Evolutionary conservation across 2,888 invertebrate species (phyloP), one percentile per base, ranked within the genome.

Genomic region (Tolmerus cingulatus): DNA sequence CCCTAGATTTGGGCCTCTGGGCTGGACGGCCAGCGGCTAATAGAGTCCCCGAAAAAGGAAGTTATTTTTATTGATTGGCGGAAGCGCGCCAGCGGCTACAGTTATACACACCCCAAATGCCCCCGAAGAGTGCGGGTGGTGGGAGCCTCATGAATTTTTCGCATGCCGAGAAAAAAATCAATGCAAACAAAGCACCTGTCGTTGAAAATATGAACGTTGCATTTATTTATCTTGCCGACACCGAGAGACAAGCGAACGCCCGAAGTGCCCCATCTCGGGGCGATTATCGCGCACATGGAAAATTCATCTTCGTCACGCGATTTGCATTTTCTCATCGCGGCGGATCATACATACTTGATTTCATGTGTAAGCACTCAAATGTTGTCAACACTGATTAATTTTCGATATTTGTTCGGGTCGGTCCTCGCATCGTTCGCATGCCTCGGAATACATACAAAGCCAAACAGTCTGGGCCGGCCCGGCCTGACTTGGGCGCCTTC

Each of bases 381-480:
- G 87, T 88, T 88, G 88, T 88, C 88, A 88, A 88, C 87, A 87
- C 88, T 88, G 88, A 88, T 88, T 88, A 85, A 85, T 74, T 85
- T 85, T 74, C 85, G 85, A 85, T 85, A 85, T 85, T 74, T 74
- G 85, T 85, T 85, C 43, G 85, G n/a, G 16, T 4, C 43, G 43
- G 37, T 37, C 37, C 37, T 9, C 76, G 34, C 74, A 82, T 82
- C 57, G 85, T 85, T 82, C 82, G 82, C 82, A 82, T 82, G 82
- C 79, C 79, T 82, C 82, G 40, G 34, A 82, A 82, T 66, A 82
- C 82, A 82, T 57, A 82, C 37, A 82, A 82, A 82, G 82, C 37
- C 82, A 66, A 82, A 82, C 57, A 82, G 78, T 78, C 78, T 78
- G 43, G 78, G 78, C 37, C 19, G 19, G 57, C 37, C 57, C 34